Percentiles rank a stretch among this genome's conserved stretches.
Evolutionary conservation across 1,140 invertebrate genomes (phyloP).

Genomic region (Myzus persicae): DNA sequence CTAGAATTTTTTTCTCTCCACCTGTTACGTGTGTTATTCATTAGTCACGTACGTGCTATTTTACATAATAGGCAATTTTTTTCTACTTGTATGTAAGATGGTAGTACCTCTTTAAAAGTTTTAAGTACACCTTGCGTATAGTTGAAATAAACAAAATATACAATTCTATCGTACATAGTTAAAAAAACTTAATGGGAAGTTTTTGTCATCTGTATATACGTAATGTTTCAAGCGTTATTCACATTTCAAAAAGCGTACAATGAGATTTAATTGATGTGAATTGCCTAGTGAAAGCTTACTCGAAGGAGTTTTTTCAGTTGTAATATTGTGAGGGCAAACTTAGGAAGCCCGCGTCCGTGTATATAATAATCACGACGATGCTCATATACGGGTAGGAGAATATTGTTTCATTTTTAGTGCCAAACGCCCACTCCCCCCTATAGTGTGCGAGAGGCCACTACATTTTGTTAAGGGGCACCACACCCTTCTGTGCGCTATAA

Average conservation of each 20-base stretch:
- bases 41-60: slow-evolving; percentile 55
- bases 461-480: slow-evolving; percentile 53
- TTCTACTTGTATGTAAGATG: slow-evolving; percentile 19
- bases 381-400: slow-evolving; percentile 56
- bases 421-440: slow-evolving; percentile 57
- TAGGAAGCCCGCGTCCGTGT: slow-evolving; percentile 45
- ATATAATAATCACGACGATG: slow-evolving; percentile 34
- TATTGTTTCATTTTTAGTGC: slow-evolving; percentile 58
- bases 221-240: slow-evolving; percentile 34
- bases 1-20: slow-evolving; percentile 47
- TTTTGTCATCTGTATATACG: neutral
- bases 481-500: slow-evolving; percentile 57
- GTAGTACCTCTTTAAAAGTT: slow-evolving; percentile 24
- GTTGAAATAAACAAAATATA: slow-evolving; percentile 31
- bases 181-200: slow-evolving; percentile 13
- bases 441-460: slow-evolving; percentile 40
- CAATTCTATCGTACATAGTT: slow-evolving; percentile 16
- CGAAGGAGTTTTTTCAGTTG: neutral
- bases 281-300: slow-evolving; percentile 25
- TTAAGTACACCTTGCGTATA: neutral
- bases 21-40: slow-evolving; percentile 35
- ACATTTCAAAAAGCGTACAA: neutral
- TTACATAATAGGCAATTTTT: slow-evolving; percentile 49
- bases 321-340: slow-evolving; percentile 50
- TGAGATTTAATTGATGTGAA: slow-evolving; percentile 47